Conservation (phyloP, 2,797 vertebrate species). For the Gallirallus australis region DNA sequence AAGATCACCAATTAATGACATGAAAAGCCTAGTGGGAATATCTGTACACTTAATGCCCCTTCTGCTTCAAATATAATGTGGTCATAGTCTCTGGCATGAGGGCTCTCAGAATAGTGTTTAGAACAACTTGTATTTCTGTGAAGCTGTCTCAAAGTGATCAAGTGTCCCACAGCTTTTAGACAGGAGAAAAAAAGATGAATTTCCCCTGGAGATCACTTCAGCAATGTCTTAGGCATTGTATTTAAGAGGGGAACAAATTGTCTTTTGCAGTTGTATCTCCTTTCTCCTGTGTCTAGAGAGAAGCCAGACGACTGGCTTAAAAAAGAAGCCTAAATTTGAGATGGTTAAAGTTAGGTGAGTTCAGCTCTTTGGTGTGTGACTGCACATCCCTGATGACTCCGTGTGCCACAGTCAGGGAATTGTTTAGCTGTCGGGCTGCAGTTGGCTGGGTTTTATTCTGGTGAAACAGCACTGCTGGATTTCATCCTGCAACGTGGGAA, state of each 20-base stretch:
- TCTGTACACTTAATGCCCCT: slow-evolving; percentile 43
- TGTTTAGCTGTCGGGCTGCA: neutral
- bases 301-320: neutral
- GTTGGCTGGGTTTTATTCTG: neutral
- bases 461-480: slow-evolving; percentile 22
- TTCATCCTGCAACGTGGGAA: slow-evolving; percentile 2
- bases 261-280: neutral
- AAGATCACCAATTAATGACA: slow-evolving; percentile 80
- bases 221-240: neutral
- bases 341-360: neutral
- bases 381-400: neutral
- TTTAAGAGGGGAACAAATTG: neutral
- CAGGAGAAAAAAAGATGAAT: neutral
- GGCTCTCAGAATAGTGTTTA: neutral
- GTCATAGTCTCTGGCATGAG: neutral
- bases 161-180: neutral
- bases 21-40: slow-evolving; percentile 68
- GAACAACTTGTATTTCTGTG: neutral
- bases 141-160: neutral
- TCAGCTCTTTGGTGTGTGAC: neutral
- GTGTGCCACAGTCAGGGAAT: neutral
- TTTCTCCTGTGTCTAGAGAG: neutral
- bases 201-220: neutral
- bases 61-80: neutral
- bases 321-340: neutral